Base-by-base conservation (phyloP, 2,888 invertebrate species). In the Macropis europaea region DNA sequence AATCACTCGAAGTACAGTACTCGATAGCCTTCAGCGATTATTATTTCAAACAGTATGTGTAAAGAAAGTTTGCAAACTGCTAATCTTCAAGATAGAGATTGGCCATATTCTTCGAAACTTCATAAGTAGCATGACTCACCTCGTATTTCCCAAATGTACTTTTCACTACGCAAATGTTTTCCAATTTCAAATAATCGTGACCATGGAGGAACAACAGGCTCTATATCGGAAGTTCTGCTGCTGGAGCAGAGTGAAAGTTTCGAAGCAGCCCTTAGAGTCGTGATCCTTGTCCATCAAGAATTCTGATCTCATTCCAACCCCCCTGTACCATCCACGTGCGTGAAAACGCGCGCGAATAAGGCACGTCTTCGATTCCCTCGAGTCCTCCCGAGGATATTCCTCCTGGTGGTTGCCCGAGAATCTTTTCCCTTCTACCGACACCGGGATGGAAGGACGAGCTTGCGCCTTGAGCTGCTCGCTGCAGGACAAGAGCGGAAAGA, bases 391-490 rank as follows among this genome's bases (percentile, higher is more conserved):
- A 57, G 67, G 36, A 67, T 67, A 50, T 53, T 47, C 32, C 26
- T 42, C 28, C 59, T 17, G 28, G 24, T 19, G 50, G 32, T 38
- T 45, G 48, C 32, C 67, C 13, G 53, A 38, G 9, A 13, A 7
- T 34, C 36, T 30, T 19, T 34, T 48, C 53, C 59, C 45, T 53
- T 40, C 56, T n/a, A 32, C n/a, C 9, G 19, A 5, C 40, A 5
- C 40, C 17, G 6, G 48, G 60, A 36, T 40, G 32, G 52, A 57
- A 63, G 66, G 30, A 38, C 59, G 77, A 67, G 79, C 71, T 82
- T 81, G 82, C 77, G 76, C 77, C 64, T 32, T 80, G 71, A 71
- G 63, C 47, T 48, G 56, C 15, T 36, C 28, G n/a, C 50, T 11
- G 17, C 42, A 26, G 40, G 50, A 47, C 22, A 38, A 26, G 54